phyloP scores from a whole-genome alignment of 2,113 vertebrate genomes.

The Zapornia atra region DNA sequence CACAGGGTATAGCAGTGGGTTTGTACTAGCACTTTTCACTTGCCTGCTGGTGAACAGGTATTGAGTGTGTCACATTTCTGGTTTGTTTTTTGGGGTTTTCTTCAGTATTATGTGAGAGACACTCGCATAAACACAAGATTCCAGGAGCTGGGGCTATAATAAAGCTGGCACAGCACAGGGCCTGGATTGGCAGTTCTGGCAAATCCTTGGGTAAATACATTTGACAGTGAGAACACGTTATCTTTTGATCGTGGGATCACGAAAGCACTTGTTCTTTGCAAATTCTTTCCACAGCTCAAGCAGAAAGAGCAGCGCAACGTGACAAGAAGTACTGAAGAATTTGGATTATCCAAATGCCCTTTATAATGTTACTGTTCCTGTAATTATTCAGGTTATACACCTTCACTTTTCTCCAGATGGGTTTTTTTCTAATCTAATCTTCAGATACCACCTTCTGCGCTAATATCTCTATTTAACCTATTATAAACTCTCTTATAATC shows the following conservation, averaged over 20 bases:
- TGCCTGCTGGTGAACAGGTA: not conserved
- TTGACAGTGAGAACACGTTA: not conserved
- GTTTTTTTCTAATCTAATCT: not conserved
- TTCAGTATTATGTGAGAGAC: not conserved
- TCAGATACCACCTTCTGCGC: not conserved
- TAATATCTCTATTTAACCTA: not conserved
- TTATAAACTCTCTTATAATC: not conserved
- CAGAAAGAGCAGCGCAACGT: not conserved
- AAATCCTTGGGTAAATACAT: not conserved
- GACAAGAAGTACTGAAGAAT: not conserved
- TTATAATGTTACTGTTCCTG: not conserved
- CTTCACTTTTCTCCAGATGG: not conserved
- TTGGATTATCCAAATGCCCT: not conserved
- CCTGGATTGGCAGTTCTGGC: not conserved
- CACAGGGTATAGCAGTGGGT: not conserved
- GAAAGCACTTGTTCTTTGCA: conserved; percentile 20
- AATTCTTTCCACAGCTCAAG: not conserved
- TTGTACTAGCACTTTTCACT: not conserved
- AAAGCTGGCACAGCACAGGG: not conserved
- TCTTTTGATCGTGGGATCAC: conserved; percentile 27
- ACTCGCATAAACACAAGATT: not conserved
- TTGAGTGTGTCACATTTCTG: not conserved
- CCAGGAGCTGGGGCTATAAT: not conserved
- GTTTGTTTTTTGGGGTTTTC: not conserved
- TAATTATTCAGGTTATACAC: not conserved